Evolutionary conservation across 2,797 vertebrate species (phyloP).

Genomic region (Echiichthys vipera): DNA sequence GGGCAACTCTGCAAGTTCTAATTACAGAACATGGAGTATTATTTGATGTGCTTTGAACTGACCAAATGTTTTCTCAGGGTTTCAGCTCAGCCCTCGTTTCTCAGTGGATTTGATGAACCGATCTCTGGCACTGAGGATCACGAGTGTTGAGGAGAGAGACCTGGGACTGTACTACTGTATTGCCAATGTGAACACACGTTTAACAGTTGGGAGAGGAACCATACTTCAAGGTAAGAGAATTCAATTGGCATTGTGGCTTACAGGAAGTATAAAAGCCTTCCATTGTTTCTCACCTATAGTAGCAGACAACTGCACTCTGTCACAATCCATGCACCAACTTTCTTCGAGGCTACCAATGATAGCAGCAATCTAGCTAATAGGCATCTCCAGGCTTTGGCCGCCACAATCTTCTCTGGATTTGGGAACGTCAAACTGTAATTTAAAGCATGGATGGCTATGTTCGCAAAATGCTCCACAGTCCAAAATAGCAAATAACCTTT

Average conservation of each 20-base stretch:
- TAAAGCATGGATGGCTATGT: no score
- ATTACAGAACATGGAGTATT: background rate
- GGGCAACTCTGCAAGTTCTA: background rate
- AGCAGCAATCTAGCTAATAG: no score
- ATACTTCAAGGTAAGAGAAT: constrained; percentile 24
- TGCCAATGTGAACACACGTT: background rate
- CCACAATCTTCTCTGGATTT: no score
- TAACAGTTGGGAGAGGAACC: constrained; percentile 30
- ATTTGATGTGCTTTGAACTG: background rate
- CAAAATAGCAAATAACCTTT: no score
- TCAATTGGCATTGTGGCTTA: background rate
- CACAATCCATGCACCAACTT: no score
- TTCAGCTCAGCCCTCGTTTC: constrained; percentile 17
- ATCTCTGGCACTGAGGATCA: constrained; percentile 35
- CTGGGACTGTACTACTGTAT: constrained; percentile 57
- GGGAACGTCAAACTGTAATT: no score
- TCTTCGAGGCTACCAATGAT: no score
- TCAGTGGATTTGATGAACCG: constrained; percentile 11
- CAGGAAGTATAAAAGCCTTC: background rate
- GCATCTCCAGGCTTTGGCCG: no score
- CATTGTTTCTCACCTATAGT: background rate
- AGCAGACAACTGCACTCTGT: no score
- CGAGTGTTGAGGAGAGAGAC: constrained; percentile 8
- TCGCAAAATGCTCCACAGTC: no score
- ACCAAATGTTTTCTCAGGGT: constrained; percentile 12